Base-by-base conservation (phyloP, 2,113 vertebrate species). In the Atractosteus spatula region DNA sequence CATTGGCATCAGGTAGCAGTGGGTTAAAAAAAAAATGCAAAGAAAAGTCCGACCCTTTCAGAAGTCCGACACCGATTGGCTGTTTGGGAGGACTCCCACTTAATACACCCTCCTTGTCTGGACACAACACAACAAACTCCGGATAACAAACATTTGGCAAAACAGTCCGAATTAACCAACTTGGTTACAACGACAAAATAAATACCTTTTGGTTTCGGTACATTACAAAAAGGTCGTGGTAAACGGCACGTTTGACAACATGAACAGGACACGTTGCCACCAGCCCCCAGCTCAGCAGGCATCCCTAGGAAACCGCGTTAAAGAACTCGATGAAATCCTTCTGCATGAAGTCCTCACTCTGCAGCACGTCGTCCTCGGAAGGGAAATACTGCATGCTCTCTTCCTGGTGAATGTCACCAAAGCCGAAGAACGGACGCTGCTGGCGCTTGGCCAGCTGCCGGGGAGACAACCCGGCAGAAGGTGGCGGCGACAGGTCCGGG, bases 341-440 rank as follows among this genome's bases (percentile, higher is more conserved):
- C 77, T 92, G 91, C 94, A 96, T 96, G 87, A 95, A 95, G 69
- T 89, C 86, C 72, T 95, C 92, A 68, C 92, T 96, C 79, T 94
- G 88, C 44, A 92, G 81, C 70, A 95, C 84, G 76, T 96, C 94
- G 72, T 93, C 84, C 75, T 95, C 94, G 0, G 94, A 96, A 4
- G 94, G 94, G 71, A 93, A 94, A 71, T 96, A 96, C 82, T 89
- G 94, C 88, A 93, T 81, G 77, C 94, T 95, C 72, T 94, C 92
- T 77, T 95, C 94, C 44, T 90, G 90, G 47, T 81, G 76, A 0
- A 62, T 55, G 12, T 76, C 66, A 2, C 72, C 69, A 29, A 80
- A 76, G 2, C 71, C 70, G 57, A 74, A 79, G n/a, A 80, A 78
- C 8, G 56, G 59, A 51, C 80, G 74, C 41, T 57, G 17, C 29